A percentile compares a stretch with the other conserved stretches of the same genome.
These are phyloP conservation scores for Agonum fuliginosum DNA, from an alignment of 2,888 invertebrate species.

Conservation along the genomic window DNA sequence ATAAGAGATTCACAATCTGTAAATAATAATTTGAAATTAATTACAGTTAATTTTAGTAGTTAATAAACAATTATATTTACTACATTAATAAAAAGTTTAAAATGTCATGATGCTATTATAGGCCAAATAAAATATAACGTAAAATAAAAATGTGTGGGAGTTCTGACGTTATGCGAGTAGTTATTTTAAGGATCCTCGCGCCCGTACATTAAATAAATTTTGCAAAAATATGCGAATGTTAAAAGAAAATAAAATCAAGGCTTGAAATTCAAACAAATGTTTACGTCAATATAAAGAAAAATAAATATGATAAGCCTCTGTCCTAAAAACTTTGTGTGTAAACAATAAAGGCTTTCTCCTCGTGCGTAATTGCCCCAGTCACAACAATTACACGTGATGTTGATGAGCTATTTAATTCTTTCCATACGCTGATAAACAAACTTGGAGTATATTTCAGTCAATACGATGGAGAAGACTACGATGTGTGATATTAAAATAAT, in stretches of 20 bases:
- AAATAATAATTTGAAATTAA: slow-evolving; percentile 13
- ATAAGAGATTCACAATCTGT: slow-evolving; percentile 96
- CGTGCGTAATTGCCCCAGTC: slow-evolving; percentile 28
- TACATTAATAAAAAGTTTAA: slow-evolving; percentile 4
- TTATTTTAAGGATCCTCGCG: slow-evolving; percentile 50
- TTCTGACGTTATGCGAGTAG: slow-evolving; percentile 41
- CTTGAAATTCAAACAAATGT: slow-evolving; percentile 22
- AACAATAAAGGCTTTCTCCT: slow-evolving; percentile 30
- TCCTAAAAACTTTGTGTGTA: slow-evolving; percentile 44
- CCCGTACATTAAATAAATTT: slow-evolving; percentile 51
- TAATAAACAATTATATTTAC: too few relatives aligned
- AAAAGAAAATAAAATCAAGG: slow-evolving; percentile 24
- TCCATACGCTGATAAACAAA: neutral
- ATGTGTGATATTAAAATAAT: slow-evolving; percentile 15
- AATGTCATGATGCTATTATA: slow-evolving; percentile 30
- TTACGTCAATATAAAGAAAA: slow-evolving; percentile 47
- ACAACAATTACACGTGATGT: slow-evolving; percentile 46
- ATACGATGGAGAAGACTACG: slow-evolving; percentile 4
- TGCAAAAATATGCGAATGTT: slow-evolving; percentile 48
- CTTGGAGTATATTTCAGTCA: neutral
- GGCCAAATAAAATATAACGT: slow-evolving; percentile 49
- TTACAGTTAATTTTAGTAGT: too few relatives aligned
- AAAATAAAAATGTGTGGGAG: slow-evolving; percentile 53
- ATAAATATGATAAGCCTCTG: slow-evolving; percentile 34
- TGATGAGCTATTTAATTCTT: neutral